Evolutionary conservation across 2,888 invertebrate species (phyloP).

Genomic region (Cheilosia soror): DNA sequence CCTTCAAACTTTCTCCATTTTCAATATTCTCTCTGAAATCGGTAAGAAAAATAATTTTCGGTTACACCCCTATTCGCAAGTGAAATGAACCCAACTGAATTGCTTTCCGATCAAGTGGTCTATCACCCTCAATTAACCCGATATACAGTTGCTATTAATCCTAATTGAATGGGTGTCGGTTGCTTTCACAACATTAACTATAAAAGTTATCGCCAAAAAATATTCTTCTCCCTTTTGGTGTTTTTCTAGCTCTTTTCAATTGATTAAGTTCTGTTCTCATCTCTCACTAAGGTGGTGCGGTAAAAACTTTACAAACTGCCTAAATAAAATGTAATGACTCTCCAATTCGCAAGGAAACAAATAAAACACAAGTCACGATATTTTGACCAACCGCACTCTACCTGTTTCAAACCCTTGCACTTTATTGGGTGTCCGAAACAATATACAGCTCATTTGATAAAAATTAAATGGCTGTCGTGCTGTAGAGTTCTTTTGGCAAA

Average conservation of each 20-base stretch:
- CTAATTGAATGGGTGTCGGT: background rate
- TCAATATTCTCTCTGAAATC: background rate
- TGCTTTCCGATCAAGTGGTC: slow-evolving; percentile 25
- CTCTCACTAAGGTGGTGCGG: background rate
- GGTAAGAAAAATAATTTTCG: background rate
- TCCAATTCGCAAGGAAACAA: slow-evolving; percentile 17
- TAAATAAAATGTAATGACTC: slow-evolving; percentile 25
- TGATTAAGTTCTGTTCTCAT: background rate
- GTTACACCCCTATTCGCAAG: slow-evolving; percentile 10
- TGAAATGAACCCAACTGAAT: slow-evolving; percentile 21
- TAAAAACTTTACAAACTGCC: slow-evolving; percentile 3
- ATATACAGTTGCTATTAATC: background rate
- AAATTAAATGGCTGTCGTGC: slow-evolving; percentile 17
- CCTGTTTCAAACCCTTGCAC: background rate
- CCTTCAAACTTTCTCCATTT: background rate
- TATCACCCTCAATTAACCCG: slow-evolving; percentile 9
- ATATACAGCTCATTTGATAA: slow-evolving; percentile 35
- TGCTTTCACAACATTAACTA: slow-evolving; percentile 34
- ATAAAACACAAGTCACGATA: slow-evolving; percentile 38
- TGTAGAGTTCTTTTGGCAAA: slow-evolving; percentile 1
- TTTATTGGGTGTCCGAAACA: slow-evolving; percentile 15
- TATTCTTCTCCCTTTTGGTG: background rate
- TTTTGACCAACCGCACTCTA: background rate
- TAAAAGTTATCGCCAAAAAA: background rate
- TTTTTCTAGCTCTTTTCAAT: background rate